phyloP scores from a whole-genome alignment of 2,113 vertebrate species.

The Lasiurus borealis region DNA sequence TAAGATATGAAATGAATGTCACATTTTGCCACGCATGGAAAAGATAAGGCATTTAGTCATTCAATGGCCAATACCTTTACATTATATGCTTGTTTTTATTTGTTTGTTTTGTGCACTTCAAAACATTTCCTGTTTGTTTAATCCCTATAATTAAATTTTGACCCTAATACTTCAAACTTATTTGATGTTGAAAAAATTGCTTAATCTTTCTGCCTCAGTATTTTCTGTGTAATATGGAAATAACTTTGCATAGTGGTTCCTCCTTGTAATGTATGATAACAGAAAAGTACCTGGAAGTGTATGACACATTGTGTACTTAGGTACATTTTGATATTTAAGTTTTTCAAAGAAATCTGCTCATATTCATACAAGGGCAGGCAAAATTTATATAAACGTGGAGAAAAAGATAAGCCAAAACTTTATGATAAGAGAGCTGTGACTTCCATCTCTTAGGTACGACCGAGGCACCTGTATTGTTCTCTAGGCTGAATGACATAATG shows the following conservation, averaged over 20 bases:
- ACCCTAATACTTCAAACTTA: not conserved
- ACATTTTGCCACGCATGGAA: not conserved
- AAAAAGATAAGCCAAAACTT: not conserved
- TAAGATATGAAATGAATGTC: not conserved
- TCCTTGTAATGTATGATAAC: not conserved
- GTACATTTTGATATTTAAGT: not conserved
- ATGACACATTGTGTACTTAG: not conserved
- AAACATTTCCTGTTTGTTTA: not conserved
- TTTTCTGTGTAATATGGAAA: conserved; percentile 40
- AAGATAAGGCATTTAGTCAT: not conserved
- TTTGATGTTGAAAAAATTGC: not conserved
- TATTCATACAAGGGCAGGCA: not conserved
- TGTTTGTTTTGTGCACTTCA: not conserved
- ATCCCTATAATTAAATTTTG: conserved; percentile 44
- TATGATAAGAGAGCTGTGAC: not conserved
- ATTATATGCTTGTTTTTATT: not conserved
- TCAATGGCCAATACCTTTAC: not conserved
- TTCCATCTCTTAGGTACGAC: not conserved
- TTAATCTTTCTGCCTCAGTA: not conserved
- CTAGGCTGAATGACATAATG: not conserved
- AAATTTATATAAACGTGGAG: not conserved
- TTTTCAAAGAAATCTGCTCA: not conserved
- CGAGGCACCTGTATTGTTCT: not conserved
- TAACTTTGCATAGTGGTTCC: not conserved
- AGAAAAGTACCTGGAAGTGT: not conserved